These are phyloP conservation scores for Myathropa florea DNA, from an alignment of 2,888 invertebrate species.

Conservation along the genomic window DNA sequence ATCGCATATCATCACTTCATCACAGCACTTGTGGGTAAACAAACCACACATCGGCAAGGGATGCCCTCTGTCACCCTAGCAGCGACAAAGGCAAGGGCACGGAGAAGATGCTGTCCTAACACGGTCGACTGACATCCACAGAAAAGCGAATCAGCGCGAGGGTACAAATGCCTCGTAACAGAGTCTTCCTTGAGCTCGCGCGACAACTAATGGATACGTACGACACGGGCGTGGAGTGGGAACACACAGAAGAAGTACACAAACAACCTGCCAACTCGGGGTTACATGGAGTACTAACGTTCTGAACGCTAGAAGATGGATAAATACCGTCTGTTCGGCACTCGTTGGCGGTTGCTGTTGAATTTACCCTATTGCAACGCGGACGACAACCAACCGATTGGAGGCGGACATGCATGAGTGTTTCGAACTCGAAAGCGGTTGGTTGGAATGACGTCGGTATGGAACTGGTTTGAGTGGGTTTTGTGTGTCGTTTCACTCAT, in stretches of 20 bases:
- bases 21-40: conserved; percentile 60
- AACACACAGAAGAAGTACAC: conserved; percentile 37
- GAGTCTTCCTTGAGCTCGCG: neutral
- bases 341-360: neutral
- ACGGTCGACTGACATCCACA: neutral
- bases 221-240: conserved; percentile 25
- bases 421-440: neutral
- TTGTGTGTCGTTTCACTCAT: neutral
- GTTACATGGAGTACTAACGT: conserved; percentile 68
- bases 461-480: neutral
- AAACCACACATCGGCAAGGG: conserved; percentile 50
- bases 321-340: conserved; percentile 58
- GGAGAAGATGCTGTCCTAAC: neutral
- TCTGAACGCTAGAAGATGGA: conserved; percentile 61
- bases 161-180: neutral
- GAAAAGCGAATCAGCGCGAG: neutral
- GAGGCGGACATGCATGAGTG: neutral
- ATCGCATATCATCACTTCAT: conserved; percentile 69
- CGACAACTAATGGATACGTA: conserved; percentile 8
- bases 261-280: conserved; percentile 53
- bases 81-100: conserved; percentile 19
- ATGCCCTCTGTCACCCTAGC: conserved; percentile 48
- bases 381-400: neutral
- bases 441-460: neutral
- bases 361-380: conserved; percentile 33